Evolutionary conservation across 1,140 invertebrate species (phyloP).

Genomic region (Druon quercuslanigerum): DNA sequence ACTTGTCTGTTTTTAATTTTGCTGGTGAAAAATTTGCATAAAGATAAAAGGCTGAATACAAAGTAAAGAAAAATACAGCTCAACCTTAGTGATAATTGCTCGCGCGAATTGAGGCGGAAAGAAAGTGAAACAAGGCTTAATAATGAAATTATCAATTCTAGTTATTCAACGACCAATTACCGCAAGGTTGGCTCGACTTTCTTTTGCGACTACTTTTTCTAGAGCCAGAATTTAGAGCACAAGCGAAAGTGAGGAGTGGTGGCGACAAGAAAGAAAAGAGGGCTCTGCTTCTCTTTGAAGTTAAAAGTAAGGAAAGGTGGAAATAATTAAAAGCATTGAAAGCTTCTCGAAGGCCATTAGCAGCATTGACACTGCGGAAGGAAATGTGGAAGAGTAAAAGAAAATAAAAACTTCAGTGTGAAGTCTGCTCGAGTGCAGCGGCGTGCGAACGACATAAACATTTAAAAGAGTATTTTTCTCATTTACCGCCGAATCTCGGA

Average conservation of each 20-base stretch:
- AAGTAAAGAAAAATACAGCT: background rate
- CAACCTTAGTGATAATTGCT: background rate
- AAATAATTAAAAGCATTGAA: slow-evolving; percentile 72
- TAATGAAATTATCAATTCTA: slow-evolving; percentile 49
- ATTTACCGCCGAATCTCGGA: slow-evolving; percentile 60
- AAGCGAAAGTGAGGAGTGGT: slow-evolving; percentile 35
- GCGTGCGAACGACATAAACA: slow-evolving; percentile 64
- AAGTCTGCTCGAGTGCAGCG: slow-evolving; percentile 42
- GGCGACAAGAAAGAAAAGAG: slow-evolving; percentile 39
- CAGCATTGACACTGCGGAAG: slow-evolving; percentile 57
- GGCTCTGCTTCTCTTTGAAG: slow-evolving; percentile 60
- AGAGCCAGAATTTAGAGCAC: slow-evolving; percentile 34
- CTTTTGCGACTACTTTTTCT: slow-evolving; percentile 38
- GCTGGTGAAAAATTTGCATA: background rate
- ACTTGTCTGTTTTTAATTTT: background rate
- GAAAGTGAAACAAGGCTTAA: slow-evolving; percentile 45
- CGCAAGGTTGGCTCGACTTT: slow-evolving; percentile 39
- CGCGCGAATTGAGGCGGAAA: slow-evolving; percentile 34
- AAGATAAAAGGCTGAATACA: background rate
- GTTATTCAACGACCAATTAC: slow-evolving; percentile 48
- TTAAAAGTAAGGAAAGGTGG: slow-evolving; percentile 59
- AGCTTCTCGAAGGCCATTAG: slow-evolving; percentile 66
- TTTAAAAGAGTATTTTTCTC: slow-evolving; percentile 63
- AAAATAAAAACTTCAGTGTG: slow-evolving; percentile 42
- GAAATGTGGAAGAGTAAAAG: slow-evolving; percentile 47